Evolutionary conservation across 2,113 vertebrate genomes (phyloP).

Genomic region (Indicator indicator): DNA sequence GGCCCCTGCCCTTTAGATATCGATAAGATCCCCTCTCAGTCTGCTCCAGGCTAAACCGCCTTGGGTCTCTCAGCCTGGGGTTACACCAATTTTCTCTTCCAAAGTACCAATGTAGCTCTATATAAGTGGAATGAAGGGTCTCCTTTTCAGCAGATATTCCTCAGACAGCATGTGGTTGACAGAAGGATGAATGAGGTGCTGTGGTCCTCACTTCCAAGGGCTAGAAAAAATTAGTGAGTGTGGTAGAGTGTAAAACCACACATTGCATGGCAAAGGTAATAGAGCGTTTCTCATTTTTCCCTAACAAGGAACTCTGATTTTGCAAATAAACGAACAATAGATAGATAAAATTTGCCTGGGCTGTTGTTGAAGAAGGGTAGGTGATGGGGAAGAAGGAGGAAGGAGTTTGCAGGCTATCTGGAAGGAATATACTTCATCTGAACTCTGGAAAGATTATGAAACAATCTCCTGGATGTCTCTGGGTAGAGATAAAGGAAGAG

Average conservation of each 20-base stretch:
- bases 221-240: background rate
- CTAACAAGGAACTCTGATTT: background rate
- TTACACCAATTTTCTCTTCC: background rate
- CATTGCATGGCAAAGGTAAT: background rate
- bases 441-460: slow-evolving; percentile 43
- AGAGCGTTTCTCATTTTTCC: background rate
- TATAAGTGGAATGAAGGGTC: background rate
- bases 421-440: slow-evolving; percentile 12
- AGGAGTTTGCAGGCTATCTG: background rate
- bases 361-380: background rate
- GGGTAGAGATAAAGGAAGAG: slow-evolving; percentile 37
- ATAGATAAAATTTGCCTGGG: background rate
- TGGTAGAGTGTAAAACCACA: background rate
- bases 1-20: no score
- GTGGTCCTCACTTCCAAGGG: background rate
- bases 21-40: no score
- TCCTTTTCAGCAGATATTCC: background rate
- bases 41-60: no score
- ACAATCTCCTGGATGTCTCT: slow-evolving; percentile 40
- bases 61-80: no score
- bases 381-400: slow-evolving; percentile 1
- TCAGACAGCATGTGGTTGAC: background rate
- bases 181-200: background rate
- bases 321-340: background rate
- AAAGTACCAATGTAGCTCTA: background rate